Evolutionary conservation across 1,140 invertebrate species (phyloP).

Genomic region (Teleopsis dalmanni): DNA sequence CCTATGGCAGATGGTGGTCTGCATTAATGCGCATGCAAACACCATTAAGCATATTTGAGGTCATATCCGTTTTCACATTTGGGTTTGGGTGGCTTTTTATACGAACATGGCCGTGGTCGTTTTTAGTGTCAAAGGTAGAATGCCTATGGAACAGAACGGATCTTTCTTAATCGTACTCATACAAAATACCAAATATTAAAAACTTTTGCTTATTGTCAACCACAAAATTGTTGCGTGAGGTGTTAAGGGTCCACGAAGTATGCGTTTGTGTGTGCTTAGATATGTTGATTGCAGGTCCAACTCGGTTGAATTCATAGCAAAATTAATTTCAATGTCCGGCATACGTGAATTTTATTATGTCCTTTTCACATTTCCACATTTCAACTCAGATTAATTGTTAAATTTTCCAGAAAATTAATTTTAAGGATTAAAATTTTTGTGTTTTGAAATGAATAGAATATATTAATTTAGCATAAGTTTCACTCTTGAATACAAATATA

Average conservation of each 20-base stretch:
- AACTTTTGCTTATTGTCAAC: constrained; percentile 30
- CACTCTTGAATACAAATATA: no score
- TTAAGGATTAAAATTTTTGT: constrained; percentile 16
- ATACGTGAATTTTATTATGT: constrained; percentile 13
- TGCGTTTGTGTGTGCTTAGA: background rate
- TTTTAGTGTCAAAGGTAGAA: no score
- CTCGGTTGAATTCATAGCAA: constrained; percentile 11
- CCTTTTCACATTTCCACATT: constrained; percentile 15
- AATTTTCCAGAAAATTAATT: constrained; percentile 44
- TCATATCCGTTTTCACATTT: background rate
- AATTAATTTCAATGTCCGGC: constrained; percentile 35
- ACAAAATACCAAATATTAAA: constrained; percentile 5
- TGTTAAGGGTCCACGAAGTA: constrained; percentile 34
- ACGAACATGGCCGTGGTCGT: no score
- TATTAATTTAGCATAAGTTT: no score
- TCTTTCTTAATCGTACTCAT: no score
- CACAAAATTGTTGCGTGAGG: constrained; percentile 43
- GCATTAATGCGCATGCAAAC: constrained; percentile 2
- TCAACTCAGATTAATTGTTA: constrained; percentile 31
- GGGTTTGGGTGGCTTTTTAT: no score
- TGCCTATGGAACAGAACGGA: no score
- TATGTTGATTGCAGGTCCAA: background rate
- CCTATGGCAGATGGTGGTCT: background rate
- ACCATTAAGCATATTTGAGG: constrained; percentile 11
- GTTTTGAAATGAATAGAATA: no score